Evolutionary conservation across 2,888 invertebrate species (phyloP), one percentile per base, ranked within the genome.

Genomic region (Oscheius sp.): DNA sequence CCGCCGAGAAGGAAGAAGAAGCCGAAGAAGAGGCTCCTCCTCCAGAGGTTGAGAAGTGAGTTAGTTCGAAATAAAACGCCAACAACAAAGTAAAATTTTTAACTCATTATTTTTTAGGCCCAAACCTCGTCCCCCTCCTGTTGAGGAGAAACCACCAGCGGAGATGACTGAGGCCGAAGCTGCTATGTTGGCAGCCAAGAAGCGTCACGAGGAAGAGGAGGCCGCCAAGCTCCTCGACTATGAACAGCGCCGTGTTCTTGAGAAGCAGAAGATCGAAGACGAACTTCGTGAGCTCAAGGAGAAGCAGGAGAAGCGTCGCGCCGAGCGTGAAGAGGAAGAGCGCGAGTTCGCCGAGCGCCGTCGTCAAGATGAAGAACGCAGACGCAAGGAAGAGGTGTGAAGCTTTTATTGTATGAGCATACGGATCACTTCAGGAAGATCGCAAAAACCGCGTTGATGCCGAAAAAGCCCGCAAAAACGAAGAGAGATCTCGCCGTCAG

Each of bases 271-370:
- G 61, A 81, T 81, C 46, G 81, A 81, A 66, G 72, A 78, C 88
- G 96, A 97, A 90, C 93, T 96, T 90, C 95, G 94, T 91, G 93
- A 93, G 90, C 93, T 96, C 90, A 96, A 96, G 92, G 96, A 96
- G 90, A 95, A 96, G 91, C 96, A 96, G 91, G 94, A 95, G 63
- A 74, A 77, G 58, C 82, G 87, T 43, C 82, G 83, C 16, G 76
- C 81, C 61, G 81, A 87, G 74, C 81, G 86, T 58, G 86, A 86
- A 72, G 83, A 82, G 53, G 86, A 86, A 58, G 86, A 86, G 69
- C 79, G 82, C 49, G 80, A 87, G 72, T 77, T 77, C 73, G 85
- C 82, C 41, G 86, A 87, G 59, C 77, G 81, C 27, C 77, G 84
- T 64, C 83, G 83, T 74, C 79, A 80, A 63, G 86, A 84, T 63